Conservation (phyloP, 53 echinoderm and acorn worm genomes). For the Actinopyga echinites region DNA sequence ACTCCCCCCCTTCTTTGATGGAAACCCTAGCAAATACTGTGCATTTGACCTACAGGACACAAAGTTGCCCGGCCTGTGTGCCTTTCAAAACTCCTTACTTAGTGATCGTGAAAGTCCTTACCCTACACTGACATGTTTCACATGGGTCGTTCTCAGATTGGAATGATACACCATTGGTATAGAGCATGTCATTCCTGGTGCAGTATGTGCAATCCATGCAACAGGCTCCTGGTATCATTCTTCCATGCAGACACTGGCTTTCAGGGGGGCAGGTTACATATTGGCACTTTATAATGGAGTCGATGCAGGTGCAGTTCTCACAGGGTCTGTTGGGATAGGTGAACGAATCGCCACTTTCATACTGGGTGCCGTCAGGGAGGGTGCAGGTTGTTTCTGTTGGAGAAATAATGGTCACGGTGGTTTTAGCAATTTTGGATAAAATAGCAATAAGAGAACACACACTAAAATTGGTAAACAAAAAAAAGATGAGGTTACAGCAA, state of each 20-base stretch:
- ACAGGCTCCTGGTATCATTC: slow-evolving; percentile 70
- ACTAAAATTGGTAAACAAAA: no score
- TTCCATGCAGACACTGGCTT: slow-evolving; percentile 70
- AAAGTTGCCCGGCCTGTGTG: no score
- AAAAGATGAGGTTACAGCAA: neutral
- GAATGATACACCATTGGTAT: slow-evolving; percentile 71
- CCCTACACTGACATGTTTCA: slow-evolving; percentile 68
- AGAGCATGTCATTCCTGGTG: slow-evolving; percentile 68
- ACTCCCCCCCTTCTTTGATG: no score
- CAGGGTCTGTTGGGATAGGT: slow-evolving; percentile 67
- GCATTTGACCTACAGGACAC: no score
- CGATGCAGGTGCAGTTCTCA: slow-evolving; percentile 82
- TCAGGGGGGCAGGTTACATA: slow-evolving; percentile 59
- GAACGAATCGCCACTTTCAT: slow-evolving; percentile 73
- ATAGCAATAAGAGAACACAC: no score
- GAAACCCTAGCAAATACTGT: no score
- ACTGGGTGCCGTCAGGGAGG: slow-evolving; percentile 53
- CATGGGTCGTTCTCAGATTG: slow-evolving; percentile 65
- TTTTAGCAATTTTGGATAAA: no score
- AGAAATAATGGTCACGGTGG: neutral
- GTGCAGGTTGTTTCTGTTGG: slow-evolving; percentile 71
- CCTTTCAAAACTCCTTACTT: no score
- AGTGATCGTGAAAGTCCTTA: slow-evolving; percentile 15
- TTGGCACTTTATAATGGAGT: slow-evolving; percentile 65
- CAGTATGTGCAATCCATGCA: slow-evolving; percentile 81